Percentiles rank a stretch among this genome's conserved stretches.
phyloP scores from a whole-genome alignment of 2,888 invertebrate species.

The Protula sp. region DNA sequence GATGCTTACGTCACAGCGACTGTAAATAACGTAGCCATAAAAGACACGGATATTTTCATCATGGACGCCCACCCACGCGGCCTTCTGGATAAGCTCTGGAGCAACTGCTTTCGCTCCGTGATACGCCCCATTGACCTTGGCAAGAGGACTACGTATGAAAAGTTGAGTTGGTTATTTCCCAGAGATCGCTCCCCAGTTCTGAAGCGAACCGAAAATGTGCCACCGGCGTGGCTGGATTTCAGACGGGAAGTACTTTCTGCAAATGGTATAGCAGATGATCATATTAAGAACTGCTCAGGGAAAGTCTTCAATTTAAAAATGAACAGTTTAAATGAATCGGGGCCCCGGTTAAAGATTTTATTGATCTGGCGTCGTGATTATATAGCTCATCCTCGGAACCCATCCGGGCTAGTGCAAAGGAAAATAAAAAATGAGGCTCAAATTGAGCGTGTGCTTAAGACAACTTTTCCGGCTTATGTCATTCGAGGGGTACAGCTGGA shows the following conservation, averaged over 20 bases:
- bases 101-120: neutral
- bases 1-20: slow-evolving; percentile 36
- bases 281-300: neutral
- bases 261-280: neutral
- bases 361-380: slow-evolving; percentile 16
- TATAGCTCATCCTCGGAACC: slow-evolving; percentile 21
- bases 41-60: slow-evolving; percentile 31
- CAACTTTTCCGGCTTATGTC: neutral
- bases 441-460: neutral
- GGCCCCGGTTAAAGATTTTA: slow-evolving; percentile 5
- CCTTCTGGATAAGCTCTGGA: slow-evolving; percentile 34
- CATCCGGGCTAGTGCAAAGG: slow-evolving; percentile 10
- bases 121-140: neutral
- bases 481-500: neutral
- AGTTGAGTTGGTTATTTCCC: neutral
- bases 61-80: slow-evolving; percentile 42
- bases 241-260: neutral
- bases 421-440: slow-evolving; percentile 17
- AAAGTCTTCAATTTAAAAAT: no score
- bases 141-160: neutral
- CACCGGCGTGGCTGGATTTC: neutral
- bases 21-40: slow-evolving; percentile 26
- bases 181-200: neutral
- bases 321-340: no score
- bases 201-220: neutral